phyloP scores from a whole-genome alignment of 2,113 vertebrate genomes.

The Chlorocebus sabaeus region DNA sequence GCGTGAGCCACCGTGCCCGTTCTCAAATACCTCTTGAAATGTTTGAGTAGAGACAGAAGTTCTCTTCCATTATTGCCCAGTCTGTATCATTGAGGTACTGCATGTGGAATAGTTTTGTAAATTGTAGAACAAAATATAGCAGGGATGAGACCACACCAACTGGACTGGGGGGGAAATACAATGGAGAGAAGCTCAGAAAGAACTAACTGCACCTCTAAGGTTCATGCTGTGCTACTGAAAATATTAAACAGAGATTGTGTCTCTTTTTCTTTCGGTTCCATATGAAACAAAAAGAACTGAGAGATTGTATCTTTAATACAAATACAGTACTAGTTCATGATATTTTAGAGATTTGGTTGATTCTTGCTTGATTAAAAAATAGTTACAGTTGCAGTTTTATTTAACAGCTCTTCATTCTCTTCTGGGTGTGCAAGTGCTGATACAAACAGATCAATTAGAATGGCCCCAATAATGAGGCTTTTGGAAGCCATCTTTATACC shows the following conservation, averaged over 20 bases:
- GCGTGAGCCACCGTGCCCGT: neutral
- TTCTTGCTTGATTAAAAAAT: neutral
- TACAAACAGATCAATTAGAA: neutral
- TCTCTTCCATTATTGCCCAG: neutral
- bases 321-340: neutral
- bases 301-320: neutral
- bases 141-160: neutral
- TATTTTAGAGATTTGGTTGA: neutral
- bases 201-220: neutral
- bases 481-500: neutral
- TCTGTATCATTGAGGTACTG: no score
- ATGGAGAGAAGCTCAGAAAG: neutral
- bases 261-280: neutral
- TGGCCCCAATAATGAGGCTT: neutral
- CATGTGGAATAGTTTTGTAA: neutral
- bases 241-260: neutral
- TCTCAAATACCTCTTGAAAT: neutral
- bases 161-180: no score
- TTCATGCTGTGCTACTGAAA: neutral
- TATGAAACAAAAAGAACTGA: no score
- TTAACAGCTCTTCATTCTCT: neutral
- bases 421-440: neutral
- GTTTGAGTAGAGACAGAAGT: neutral
- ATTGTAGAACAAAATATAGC: neutral
- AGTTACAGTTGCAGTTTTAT: neutral